phyloP scores from a whole-genome alignment of 2,888 invertebrate genomes.

The Mystacides longicornis region DNA sequence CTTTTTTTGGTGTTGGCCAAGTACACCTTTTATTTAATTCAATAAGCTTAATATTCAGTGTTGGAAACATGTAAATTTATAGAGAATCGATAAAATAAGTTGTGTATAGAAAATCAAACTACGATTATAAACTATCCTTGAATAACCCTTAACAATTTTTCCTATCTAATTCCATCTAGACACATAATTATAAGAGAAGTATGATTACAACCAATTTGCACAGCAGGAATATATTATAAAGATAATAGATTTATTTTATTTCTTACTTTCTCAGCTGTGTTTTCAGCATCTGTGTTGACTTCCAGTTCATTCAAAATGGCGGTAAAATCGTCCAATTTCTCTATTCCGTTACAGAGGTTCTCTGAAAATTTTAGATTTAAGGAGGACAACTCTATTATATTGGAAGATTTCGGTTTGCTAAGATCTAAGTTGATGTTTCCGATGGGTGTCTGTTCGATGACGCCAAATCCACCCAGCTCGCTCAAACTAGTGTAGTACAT shows the following conservation, averaged over 20 bases:
- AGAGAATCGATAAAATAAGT: too few relatives aligned
- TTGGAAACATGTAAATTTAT: too few relatives aligned
- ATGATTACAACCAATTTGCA: background rate
- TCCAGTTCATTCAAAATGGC: conserved; percentile 29
- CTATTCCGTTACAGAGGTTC: conserved; percentile 45
- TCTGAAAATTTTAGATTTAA: conserved; percentile 57
- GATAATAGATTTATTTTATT: too few relatives aligned
- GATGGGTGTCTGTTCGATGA: conserved; percentile 42
- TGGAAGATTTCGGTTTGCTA: conserved; percentile 47
- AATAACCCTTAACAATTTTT: too few relatives aligned
- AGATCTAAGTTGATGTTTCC: conserved; percentile 47
- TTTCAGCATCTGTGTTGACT: conserved; percentile 49
- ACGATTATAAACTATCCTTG: too few relatives aligned
- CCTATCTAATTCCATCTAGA: background rate
- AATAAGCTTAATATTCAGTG: too few relatives aligned
- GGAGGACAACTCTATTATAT: conserved; percentile 56
- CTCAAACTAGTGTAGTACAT: conserved; percentile 22
- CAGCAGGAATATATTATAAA: too few relatives aligned
- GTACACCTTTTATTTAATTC: too few relatives aligned
- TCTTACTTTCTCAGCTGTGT: conserved; percentile 52
- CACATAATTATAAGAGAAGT: background rate
- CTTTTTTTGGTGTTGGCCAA: too few relatives aligned
- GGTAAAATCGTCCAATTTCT: conserved; percentile 39
- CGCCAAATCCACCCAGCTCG: conserved; percentile 26
- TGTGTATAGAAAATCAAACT: too few relatives aligned